phyloP scores from a whole-genome alignment of 2,888 invertebrate genomes.

The Stomorhina lunata region DNA sequence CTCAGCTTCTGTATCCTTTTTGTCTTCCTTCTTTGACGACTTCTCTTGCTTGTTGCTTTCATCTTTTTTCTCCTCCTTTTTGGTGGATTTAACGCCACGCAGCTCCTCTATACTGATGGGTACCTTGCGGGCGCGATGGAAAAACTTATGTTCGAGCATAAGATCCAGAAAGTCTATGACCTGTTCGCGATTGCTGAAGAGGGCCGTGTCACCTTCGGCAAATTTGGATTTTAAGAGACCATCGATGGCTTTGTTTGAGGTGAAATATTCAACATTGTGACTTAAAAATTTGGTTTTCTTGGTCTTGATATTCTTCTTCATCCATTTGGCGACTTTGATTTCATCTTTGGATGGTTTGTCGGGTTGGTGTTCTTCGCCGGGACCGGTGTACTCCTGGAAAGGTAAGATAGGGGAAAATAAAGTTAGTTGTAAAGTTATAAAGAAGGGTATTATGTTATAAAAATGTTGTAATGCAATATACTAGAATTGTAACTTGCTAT shows the following conservation, averaged over 20 bases:
- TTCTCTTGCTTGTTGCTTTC: slow-evolving; percentile 53
- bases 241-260: slow-evolving; percentile 94
- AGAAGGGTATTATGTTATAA: too few species aligned
- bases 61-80: slow-evolving; percentile 66
- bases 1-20: slow-evolving; percentile 73
- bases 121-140: slow-evolving; percentile 95
- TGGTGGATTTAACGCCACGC: slow-evolving; percentile 75
- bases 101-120: slow-evolving; percentile 80
- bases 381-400: slow-evolving; percentile 78
- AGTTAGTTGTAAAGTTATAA: background rate
- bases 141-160: slow-evolving; percentile 95
- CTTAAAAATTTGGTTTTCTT: slow-evolving; percentile 98
- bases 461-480: too few species aligned
- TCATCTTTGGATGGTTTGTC: slow-evolving; percentile 94
- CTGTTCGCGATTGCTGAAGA: slow-evolving; percentile 91
- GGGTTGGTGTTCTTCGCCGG: slow-evolving; percentile 81
- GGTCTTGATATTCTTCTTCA: slow-evolving; percentile 94
- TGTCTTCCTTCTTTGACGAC: slow-evolving; percentile 62
- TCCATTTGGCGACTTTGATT: slow-evolving; percentile 95
- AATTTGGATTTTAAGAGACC: slow-evolving; percentile 95
- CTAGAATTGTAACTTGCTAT: too few species aligned
- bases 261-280: slow-evolving; percentile 98
- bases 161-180: slow-evolving; percentile 89
- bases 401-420: background rate
- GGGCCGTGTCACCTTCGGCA: slow-evolving; percentile 86